Evolutionary conservation across 2,888 invertebrate species (phyloP).

Genomic region (Campopleginae sp.): DNA sequence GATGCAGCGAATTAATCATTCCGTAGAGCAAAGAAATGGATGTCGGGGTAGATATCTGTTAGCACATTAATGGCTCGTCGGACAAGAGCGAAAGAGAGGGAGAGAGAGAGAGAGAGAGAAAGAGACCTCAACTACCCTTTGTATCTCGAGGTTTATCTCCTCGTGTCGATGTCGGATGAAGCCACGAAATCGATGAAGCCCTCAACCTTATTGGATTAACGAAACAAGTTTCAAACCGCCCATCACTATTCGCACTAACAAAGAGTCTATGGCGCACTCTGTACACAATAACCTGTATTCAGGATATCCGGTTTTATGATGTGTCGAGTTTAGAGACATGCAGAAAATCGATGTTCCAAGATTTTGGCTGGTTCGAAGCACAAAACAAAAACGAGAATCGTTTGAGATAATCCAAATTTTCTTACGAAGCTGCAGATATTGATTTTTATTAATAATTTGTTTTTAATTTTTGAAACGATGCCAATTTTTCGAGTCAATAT

Average conservation of each 20-base stretch:
- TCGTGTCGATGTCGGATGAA: slow-evolving; percentile 7
- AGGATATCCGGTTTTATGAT: slow-evolving; percentile 1
- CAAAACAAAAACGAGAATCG: too few species aligned
- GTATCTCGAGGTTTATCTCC: slow-evolving; percentile 28
- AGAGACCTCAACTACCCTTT: slow-evolving; percentile 31
- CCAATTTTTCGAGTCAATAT: too few species aligned
- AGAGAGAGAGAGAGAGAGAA: slow-evolving; percentile 8
- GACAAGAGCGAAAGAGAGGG: neutral
- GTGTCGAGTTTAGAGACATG: neutral
- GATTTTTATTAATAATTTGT: too few species aligned
- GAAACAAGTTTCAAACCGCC: slow-evolving; percentile 50
- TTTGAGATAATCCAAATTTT: too few species aligned
- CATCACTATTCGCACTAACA: slow-evolving; percentile 48
- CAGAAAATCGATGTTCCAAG: neutral
- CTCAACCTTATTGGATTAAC: slow-evolving; percentile 61
- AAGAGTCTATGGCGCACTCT: slow-evolving; percentile 26
- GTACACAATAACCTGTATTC: slow-evolving; percentile 19
- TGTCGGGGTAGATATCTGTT: neutral
- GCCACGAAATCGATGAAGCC: slow-evolving; percentile 29
- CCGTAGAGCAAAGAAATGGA: neutral
- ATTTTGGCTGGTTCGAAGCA: slow-evolving; percentile 25
- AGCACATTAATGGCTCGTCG: neutral
- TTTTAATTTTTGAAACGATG: too few species aligned
- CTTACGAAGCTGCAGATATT: too few species aligned
- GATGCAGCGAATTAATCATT: neutral